Evolutionary conservation across 2,888 invertebrate genomes (phyloP).

Genomic region (Nesidiocoris tenuis): DNA sequence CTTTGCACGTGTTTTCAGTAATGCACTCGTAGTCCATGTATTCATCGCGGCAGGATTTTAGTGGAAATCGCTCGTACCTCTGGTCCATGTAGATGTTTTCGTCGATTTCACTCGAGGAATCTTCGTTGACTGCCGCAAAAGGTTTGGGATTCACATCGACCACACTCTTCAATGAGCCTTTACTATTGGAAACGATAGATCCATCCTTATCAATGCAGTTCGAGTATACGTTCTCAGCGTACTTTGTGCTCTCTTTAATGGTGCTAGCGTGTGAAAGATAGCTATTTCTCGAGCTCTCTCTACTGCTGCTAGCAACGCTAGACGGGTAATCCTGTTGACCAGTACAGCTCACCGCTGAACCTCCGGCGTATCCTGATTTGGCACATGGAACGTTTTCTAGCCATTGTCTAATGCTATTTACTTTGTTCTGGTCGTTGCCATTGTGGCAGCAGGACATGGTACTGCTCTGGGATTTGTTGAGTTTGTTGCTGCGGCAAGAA

Average conservation of each 20-base stretch:
- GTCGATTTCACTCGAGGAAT: conserved; percentile 31
- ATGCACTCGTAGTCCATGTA: conserved; percentile 40
- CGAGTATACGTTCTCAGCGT: conserved; percentile 14
- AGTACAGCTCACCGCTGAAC: neutral
- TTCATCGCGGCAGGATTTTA: conserved; percentile 28
- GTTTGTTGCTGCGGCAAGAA: conserved; percentile 23
- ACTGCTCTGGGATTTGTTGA: conserved; percentile 15
- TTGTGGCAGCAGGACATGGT: conserved; percentile 42
- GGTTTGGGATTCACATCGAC: neutral
- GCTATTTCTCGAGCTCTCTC: conserved; percentile 23
- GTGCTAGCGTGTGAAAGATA: conserved; percentile 21
- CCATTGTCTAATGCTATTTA: conserved; percentile 73
- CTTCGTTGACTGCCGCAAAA: neutral
- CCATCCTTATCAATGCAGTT: conserved; percentile 3
- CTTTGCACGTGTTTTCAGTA: conserved; percentile 39
- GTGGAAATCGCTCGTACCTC: conserved; percentile 25
- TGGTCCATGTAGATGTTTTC: conserved; percentile 31
- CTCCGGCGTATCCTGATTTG: conserved; percentile 13
- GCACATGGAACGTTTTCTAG: conserved; percentile 66
- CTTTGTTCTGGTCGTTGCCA: conserved; percentile 65
- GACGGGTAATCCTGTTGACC: conserved; percentile 21
- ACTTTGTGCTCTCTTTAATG: conserved; percentile 22
- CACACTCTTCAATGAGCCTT: neutral
- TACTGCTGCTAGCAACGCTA: conserved; percentile 17
- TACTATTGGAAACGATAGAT: neutral